Evolutionary conservation across 1,140 invertebrate species (phyloP).

Genomic region (Ylistrum balloti): DNA sequence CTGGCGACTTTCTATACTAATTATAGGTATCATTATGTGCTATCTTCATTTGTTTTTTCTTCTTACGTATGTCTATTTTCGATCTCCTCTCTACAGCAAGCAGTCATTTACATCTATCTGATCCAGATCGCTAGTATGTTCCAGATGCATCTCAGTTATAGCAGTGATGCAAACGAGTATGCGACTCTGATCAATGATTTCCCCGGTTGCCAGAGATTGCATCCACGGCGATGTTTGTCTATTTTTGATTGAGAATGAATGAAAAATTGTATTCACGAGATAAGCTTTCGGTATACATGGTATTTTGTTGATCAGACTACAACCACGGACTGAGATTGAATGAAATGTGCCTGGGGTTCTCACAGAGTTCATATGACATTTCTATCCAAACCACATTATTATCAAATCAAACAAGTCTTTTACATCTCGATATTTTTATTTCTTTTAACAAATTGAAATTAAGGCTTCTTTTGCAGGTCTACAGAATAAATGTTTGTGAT

Average conservation of each 20-base stretch:
- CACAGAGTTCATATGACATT: background rate
- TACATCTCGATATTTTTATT: background rate
- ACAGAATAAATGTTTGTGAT: background rate
- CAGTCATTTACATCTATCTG: background rate
- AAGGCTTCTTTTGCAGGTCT: background rate
- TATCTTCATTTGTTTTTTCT: no score
- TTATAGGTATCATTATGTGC: no score
- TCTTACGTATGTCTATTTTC: no score
- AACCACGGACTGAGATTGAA: background rate
- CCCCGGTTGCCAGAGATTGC: background rate
- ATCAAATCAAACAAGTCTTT: background rate
- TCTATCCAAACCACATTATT: background rate
- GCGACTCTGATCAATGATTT: background rate
- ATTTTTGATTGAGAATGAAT: background rate
- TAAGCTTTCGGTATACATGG: background rate
- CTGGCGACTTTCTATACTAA: no score
- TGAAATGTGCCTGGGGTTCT: background rate
- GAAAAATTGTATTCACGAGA: background rate
- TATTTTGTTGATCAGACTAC: background rate
- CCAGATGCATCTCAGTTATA: background rate
- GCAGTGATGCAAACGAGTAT: background rate
- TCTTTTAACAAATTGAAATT: background rate
- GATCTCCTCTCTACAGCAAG: no score
- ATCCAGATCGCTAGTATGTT: background rate
- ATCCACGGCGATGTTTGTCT: background rate